phyloP scores from a whole-genome alignment of 2,113 vertebrate species.

The Grantiella picta region DNA sequence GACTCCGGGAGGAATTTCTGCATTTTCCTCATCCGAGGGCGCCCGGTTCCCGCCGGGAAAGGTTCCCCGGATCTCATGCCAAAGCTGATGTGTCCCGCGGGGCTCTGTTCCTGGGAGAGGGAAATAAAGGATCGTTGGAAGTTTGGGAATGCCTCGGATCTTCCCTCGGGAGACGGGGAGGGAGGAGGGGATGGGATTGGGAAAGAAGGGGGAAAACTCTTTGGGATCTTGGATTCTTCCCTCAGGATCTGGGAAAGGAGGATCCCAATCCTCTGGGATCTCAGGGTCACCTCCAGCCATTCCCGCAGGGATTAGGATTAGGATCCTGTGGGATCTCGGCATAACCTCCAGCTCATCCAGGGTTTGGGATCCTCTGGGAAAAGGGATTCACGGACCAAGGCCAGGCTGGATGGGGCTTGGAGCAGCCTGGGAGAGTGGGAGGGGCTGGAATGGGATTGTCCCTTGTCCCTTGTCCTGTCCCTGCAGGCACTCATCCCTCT shows the following conservation, averaged over 20 bases:
- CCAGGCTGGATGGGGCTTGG: neutral
- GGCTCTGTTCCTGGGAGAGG: rapidly evolving
- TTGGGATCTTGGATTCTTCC: too few species aligned
- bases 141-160: neutral
- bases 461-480: too few species aligned
- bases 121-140: neutral
- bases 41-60: neutral
- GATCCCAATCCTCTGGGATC: rapidly evolving
- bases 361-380: neutral
- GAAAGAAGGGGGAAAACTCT: neutral
- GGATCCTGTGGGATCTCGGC: rapidly evolving
- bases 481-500: neutral
- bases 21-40: neutral
- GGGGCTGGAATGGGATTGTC: neutral
- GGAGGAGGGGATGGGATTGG: neutral
- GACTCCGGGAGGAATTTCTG: neutral
- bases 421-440: neutral
- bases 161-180: neutral
- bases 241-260: too few species aligned
- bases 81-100: neutral
- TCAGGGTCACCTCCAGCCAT: rapidly evolving
- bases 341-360: neutral
- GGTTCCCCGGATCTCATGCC: neutral
- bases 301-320: too few species aligned
- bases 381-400: neutral